Evolutionary conservation across 2,113 vertebrate genomes (phyloP), one percentile per base, ranked within the genome.

Genomic region (Lontra canadensis): DNA sequence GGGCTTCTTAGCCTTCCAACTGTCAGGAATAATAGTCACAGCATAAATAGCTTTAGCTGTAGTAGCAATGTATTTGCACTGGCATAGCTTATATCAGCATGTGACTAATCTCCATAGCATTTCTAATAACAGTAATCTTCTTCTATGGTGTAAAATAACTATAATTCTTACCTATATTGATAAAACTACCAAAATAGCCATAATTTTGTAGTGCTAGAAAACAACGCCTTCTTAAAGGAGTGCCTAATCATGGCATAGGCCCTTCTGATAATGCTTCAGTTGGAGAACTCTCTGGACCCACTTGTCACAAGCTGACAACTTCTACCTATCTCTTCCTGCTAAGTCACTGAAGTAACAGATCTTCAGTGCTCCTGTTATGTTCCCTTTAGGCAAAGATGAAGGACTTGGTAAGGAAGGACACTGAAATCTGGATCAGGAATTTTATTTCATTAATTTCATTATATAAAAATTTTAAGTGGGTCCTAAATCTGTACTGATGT

Each of bases 81-180:
- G 31, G 59, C 69, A 63, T 92, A 90, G 34, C 36, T 90, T 91
- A 78, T 59, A 73, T 55, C 84, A 73, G 78, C 87, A 71, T 94
- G 94, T 87, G 59, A 79, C 84, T 92, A 92, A 93, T 95, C 39
- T 88, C 92, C 79, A 94, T 29, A 71, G 39, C 76, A 79, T 90
- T 93, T 96, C 69, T 85, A 90, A 96, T 85, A 94, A 57, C 31
- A 85, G 95, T 81, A 71, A 98, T 92, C 44, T 94, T 93, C 57
- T 96, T 94, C 79, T 74, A 17, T 88, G 29, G 65, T 15, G 1
- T 25, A 96, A 97, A 97, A 97, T 96, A 65, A 96, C 95, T 92
- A 26, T 94, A 95, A 97, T 98, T 95, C 81, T 92, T 25, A 63
- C 59, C 14, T 92, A 34, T 80, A 47, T 63, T 78, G 52, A 85